phyloP scores from a whole-genome alignment of 2,888 invertebrate genomes.

The Ectemnius continuus region DNA sequence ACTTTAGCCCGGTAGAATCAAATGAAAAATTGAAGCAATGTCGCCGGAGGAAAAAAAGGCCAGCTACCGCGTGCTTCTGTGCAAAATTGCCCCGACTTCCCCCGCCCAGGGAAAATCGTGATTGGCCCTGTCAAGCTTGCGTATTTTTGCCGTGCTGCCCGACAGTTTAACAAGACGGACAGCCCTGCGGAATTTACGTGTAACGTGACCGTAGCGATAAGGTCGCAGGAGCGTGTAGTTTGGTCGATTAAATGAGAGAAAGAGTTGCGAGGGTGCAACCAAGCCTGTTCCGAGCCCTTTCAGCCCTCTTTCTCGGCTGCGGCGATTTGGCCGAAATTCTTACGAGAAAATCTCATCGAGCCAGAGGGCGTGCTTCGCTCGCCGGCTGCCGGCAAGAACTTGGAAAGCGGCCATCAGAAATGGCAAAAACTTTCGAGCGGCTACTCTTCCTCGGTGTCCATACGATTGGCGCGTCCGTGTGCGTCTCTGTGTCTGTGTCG shows the following conservation, averaged over 20 bases:
- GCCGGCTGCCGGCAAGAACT: conserved; percentile 33
- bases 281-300: not conserved
- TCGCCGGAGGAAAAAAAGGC: too few species aligned
- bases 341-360: conserved; percentile 27
- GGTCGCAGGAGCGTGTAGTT: not conserved
- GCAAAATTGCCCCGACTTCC: too few species aligned
- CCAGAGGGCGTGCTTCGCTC: not conserved
- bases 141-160: too few species aligned
- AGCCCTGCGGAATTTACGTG: too few species aligned
- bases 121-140: too few species aligned
- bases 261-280: not conserved
- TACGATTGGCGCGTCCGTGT: conserved; percentile 43
- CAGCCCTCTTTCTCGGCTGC: not conserved
- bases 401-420: conserved; percentile 47
- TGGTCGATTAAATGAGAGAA: conserved; percentile 1
- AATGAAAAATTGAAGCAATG: too few species aligned
- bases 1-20: too few species aligned
- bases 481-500: too few species aligned
- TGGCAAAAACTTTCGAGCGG: conserved; percentile 35
- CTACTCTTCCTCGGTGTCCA: conserved; percentile 21
- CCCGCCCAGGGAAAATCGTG: too few species aligned
- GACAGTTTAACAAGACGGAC: too few species aligned
- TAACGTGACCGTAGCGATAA: too few species aligned
- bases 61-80: too few species aligned
- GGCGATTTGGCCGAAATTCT: not conserved